These are phyloP conservation scores for Halcyon badia DNA, from an alignment of 2,797 vertebrate species.

Conservation along the genomic window DNA sequence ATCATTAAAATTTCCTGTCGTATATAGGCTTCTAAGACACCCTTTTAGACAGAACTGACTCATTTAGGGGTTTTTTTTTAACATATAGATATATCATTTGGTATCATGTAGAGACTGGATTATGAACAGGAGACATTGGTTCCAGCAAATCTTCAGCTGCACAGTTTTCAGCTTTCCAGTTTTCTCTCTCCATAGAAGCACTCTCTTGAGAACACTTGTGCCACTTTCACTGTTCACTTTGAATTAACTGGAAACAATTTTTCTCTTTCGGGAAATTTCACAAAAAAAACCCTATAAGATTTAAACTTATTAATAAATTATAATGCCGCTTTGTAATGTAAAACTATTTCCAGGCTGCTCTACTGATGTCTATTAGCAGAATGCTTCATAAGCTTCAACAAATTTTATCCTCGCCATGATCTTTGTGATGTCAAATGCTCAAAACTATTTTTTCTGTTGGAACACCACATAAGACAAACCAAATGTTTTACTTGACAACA, in stretches of 20 bases:
- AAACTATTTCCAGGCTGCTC: not conserved
- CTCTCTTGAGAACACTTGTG: not conserved
- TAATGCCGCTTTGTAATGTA: not conserved
- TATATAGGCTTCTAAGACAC: not conserved
- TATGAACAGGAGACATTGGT: not conserved
- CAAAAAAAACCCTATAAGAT: fast-evolving
- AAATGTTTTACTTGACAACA: not conserved
- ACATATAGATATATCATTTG: not conserved
- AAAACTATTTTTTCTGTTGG: not conserved
- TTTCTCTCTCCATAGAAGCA: not conserved
- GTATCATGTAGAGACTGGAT: not conserved
- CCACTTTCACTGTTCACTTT: not conserved
- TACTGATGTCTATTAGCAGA: not conserved
- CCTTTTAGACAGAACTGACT: not conserved
- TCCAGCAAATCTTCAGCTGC: not conserved
- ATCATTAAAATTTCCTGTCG: not conserved
- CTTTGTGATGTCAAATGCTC: not conserved
- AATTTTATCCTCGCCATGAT: not conserved
- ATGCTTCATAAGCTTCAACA: not conserved
- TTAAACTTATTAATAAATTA: not conserved
- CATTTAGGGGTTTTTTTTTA: not conserved
- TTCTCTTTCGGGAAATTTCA: not conserved
- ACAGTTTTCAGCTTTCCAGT: not conserved
- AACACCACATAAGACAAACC: fast-evolving
- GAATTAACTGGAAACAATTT: not conserved